Evolutionary conservation across 1,140 invertebrate genomes (phyloP).

Genomic region (Bombus breviceps): DNA sequence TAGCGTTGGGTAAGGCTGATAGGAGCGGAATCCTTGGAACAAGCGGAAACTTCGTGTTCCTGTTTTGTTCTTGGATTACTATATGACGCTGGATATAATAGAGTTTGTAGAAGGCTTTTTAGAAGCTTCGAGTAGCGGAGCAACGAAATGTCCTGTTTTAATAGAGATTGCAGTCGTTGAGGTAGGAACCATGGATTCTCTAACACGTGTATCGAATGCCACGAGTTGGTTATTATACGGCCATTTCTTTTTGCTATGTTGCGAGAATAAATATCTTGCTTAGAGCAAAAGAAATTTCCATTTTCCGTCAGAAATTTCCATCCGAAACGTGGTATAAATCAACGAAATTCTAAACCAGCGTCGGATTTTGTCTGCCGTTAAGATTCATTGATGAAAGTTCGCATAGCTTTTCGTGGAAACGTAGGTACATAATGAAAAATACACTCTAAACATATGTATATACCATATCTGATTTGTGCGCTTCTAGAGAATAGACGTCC

Average conservation of each 20-base stretch:
- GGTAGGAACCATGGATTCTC: background rate
- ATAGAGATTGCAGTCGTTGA: background rate
- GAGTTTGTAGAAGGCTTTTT: conserved; percentile 6
- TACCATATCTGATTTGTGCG: background rate
- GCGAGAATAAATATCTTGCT: background rate
- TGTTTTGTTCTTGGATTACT: conserved; percentile 8
- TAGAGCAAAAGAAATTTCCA: background rate
- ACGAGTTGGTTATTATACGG: background rate
- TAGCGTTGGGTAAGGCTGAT: background rate
- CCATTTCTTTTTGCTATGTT: background rate
- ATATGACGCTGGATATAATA: background rate
- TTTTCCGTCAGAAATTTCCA: too few relatives aligned
- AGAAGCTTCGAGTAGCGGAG: background rate
- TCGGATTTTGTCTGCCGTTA: background rate
- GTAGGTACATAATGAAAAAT: background rate
- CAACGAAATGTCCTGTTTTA: background rate
- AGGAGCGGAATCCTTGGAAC: background rate
- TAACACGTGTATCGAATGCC: background rate
- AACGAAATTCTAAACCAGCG: background rate
- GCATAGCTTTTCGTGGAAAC: too few relatives aligned
- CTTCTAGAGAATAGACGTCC: too few relatives aligned
- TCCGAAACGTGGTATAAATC: background rate
- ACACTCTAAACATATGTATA: background rate
- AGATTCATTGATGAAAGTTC: background rate
- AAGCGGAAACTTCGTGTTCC: background rate